These are phyloP conservation scores for Falco cherrug DNA, from an alignment of 2,797 vertebrate species.

Conservation along the genomic window DNA sequence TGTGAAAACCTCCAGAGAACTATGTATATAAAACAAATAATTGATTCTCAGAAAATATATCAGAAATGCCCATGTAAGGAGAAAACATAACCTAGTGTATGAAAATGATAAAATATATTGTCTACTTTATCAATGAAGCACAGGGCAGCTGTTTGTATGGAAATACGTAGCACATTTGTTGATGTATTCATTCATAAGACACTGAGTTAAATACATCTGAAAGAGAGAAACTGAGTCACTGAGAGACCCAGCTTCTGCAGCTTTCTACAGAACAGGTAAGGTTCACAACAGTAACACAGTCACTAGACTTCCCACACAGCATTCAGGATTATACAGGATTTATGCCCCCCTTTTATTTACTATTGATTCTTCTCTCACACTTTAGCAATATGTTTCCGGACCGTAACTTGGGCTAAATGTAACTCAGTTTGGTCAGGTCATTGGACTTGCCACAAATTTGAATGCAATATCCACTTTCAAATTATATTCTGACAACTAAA, in stretches of 20 bases:
- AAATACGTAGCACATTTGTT: background rate
- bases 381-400: background rate
- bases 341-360: background rate
- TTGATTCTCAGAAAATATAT: background rate
- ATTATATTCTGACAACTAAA: background rate
- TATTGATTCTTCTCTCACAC: background rate
- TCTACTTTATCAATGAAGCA: background rate
- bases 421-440: background rate
- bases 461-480: background rate
- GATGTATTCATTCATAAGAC: background rate
- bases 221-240: background rate
- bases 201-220: background rate
- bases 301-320: background rate
- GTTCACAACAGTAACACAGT: background rate
- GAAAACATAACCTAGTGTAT: background rate
- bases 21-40: background rate
- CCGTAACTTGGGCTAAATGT: background rate
- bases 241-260: background rate
- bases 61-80: background rate
- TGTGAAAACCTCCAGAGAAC: background rate
- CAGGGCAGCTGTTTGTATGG: background rate
- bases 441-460: background rate
- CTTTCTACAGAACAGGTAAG: background rate
- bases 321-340: background rate
- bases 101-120: background rate